Evolutionary conservation across 2,888 invertebrate species (phyloP), one percentile per base, ranked within the genome.

Genomic region (Cristatella mucedo): DNA sequence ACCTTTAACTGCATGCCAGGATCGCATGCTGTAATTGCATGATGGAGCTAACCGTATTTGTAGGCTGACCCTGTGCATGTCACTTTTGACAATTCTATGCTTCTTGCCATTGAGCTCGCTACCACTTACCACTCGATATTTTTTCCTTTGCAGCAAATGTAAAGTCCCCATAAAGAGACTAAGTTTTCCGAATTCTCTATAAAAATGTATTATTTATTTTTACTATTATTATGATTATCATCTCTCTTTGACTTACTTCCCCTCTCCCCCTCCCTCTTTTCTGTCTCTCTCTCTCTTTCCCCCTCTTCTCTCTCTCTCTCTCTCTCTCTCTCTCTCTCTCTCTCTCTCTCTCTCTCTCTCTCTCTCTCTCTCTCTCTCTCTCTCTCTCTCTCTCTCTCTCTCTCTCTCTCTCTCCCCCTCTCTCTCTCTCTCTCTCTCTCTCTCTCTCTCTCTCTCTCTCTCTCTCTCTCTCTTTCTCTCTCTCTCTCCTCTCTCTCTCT

Each of bases 351-450:
- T 9, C 30, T 5, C 22, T 20, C 34, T 22, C 19, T 29, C 31
- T 43, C 31, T 38, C 41, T 29, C 41, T 37, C 32, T 33, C 36
- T 19, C 29, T 29, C 41, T 44, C 41, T n/a, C 30, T 36, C 33
- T 42, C 33, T 33, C 15, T 29, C 44, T 38, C 41, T 29, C 38
- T 38, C 44, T 41, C 38, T 31, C 38, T 33, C 38, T 41, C 41
- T 38, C 38, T 41, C 44, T 41, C 41, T 38, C 33, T 29, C 40
- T 31, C 29, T 21, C 26, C 21, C 30, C 32, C 33, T 42, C 33
- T 33, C 15, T 33, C 44, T 38, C 41, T 33, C 38, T 38, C 44
- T 41, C 41, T 33, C 38, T 33, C 38, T 44, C 41, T 38, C 33
- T 41, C 44, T 38, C 38, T 41, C 38, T 29, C 40, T 31, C 29